Conservation (phyloP, 2,888 invertebrate species). For the Odontomyia ornata region DNA sequence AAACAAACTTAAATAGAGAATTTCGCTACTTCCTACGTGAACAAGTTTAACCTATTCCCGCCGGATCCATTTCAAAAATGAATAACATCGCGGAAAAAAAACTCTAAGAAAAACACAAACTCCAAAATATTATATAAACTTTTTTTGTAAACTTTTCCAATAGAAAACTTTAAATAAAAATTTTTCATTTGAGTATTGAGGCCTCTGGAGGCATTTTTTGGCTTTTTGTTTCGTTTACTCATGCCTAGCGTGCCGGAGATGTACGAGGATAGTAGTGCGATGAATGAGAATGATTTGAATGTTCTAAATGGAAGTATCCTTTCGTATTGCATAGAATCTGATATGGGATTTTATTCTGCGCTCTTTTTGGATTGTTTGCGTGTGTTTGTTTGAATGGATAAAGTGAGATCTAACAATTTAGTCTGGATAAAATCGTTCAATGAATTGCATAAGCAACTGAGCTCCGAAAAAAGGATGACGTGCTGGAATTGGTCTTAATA, state of each 20-base stretch:
- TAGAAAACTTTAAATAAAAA: constrained; percentile 26
- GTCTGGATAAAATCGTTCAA: too few species aligned
- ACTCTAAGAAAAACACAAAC: constrained; percentile 6
- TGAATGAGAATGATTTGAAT: not conserved
- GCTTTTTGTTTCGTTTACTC: not conserved
- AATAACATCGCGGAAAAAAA: constrained; percentile 4
- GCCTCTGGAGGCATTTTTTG: not conserved
- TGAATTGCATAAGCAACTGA: too few species aligned
- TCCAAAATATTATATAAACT: constrained; percentile 28
- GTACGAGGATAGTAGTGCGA: not conserved
- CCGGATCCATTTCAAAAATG: not conserved
- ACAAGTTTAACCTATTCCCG: not conserved
- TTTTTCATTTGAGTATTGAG: not conserved
- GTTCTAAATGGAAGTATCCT: not conserved
- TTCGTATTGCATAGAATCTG: not conserved
- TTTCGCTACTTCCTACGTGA: not conserved
- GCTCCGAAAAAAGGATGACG: too few species aligned
- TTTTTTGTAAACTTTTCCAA: constrained; percentile 27
- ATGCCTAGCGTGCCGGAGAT: not conserved
- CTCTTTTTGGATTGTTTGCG: not conserved
- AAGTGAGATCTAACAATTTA: too few species aligned
- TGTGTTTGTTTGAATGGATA: not conserved
- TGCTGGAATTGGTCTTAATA: too few species aligned
- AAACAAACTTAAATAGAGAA: constrained; percentile 29
- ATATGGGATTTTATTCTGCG: not conserved